Percentiles rank a stretch among this genome's conserved stretches.
phyloP scores from a whole-genome alignment of 2,888 invertebrate genomes.

The Criorhina ranunculi region DNA sequence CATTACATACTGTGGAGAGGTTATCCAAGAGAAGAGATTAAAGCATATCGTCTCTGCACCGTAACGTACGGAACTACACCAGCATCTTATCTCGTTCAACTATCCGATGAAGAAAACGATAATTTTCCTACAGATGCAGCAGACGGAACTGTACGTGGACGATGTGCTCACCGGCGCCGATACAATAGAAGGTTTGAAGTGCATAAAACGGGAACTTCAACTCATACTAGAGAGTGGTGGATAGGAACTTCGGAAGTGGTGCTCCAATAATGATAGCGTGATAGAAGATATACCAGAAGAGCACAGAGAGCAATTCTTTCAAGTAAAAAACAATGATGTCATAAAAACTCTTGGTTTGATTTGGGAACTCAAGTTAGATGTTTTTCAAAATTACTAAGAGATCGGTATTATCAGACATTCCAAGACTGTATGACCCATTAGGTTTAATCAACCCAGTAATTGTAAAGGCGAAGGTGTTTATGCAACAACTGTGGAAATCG shows the following conservation, averaged over 20 bases:
- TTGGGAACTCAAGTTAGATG: constrained; percentile 16
- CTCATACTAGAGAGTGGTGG: not conserved
- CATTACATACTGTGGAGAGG: not conserved
- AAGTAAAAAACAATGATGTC: constrained; percentile 8
- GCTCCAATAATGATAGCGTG: not conserved
- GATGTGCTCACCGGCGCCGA: constrained; percentile 24
- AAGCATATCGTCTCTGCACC: not conserved
- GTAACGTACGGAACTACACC: not conserved
- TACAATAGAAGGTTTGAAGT: not conserved
- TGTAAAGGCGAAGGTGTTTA: constrained; percentile 18
- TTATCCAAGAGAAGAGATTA: not conserved
- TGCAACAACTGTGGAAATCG: constrained; percentile 29
- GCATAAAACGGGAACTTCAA: not conserved
- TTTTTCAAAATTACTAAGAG: constrained; percentile 27
- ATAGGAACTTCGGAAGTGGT: not conserved
- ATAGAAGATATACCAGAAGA: not conserved
- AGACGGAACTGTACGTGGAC: not conserved
- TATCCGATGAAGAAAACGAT: not conserved
- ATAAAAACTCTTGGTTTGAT: constrained; percentile 7
- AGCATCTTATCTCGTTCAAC: not conserved
- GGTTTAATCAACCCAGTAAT: constrained; percentile 45
- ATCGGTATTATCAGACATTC: constrained; percentile 28
- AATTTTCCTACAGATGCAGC: not conserved
- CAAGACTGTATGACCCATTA: constrained; percentile 41
- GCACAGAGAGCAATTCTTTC: not conserved